Evolutionary conservation across 2,113 vertebrate genomes (phyloP).

Genomic region (Microcebus griseorufus): DNA sequence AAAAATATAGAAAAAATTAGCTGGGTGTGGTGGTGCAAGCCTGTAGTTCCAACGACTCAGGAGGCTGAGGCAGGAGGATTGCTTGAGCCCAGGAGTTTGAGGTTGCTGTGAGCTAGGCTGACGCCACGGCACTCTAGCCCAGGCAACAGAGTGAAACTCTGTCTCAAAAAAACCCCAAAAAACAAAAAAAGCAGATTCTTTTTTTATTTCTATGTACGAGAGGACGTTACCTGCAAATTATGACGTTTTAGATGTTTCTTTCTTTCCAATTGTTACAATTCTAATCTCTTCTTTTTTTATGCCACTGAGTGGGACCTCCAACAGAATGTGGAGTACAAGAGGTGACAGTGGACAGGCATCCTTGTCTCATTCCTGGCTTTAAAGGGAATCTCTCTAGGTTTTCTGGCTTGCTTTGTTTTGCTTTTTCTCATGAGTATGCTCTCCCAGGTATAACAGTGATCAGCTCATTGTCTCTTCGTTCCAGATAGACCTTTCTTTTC

Average conservation of each 20-base stretch:
- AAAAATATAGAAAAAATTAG: no score
- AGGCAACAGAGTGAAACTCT: no score
- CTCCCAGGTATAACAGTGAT: background rate
- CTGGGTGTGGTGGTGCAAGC: no score
- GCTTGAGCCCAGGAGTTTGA: no score
- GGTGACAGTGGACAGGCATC: background rate
- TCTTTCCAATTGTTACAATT: background rate
- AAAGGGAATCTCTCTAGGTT: background rate
- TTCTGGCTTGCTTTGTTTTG: background rate
- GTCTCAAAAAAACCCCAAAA: no score
- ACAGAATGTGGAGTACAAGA: background rate
- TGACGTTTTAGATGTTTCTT: background rate
- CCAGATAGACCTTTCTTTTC: background rate
- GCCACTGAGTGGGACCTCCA: background rate
- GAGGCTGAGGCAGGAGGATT: no score
- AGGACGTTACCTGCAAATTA: background rate
- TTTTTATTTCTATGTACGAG: background rate
- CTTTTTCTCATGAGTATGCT: background rate
- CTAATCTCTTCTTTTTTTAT: background rate
- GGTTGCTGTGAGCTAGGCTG: no score
- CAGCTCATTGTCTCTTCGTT: background rate
- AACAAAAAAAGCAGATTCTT: background rate
- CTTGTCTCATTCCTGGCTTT: background rate
- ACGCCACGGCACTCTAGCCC: no score
- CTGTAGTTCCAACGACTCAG: no score